phyloP scores from a whole-genome alignment of 2,797 vertebrate species.

The Macropus fuliginosus region DNA sequence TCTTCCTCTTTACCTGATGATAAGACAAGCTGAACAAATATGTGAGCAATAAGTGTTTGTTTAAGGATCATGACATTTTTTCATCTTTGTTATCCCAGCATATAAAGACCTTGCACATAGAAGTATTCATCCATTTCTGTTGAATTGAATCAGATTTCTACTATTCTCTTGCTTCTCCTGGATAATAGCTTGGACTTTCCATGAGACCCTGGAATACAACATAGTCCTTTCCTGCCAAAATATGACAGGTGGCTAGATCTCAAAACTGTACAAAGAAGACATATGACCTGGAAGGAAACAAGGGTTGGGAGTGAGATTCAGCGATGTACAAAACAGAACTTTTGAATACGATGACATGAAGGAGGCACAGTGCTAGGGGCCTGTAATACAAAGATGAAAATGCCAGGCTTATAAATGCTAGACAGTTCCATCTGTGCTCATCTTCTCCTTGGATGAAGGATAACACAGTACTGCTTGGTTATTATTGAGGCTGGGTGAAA shows the following conservation, averaged over 20 bases:
- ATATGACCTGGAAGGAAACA: not conserved
- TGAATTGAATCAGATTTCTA: not conserved
- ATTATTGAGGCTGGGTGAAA: constrained; percentile 20
- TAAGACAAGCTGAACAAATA: not conserved
- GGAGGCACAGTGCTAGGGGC: not conserved
- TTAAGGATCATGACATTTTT: not conserved
- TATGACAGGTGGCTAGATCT: not conserved
- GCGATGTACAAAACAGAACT: not conserved
- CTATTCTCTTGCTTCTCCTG: not conserved
- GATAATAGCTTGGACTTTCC: not conserved
- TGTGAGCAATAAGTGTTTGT: not conserved
- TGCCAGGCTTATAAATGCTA: not conserved
- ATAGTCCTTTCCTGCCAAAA: not conserved
- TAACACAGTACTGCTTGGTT: not conserved
- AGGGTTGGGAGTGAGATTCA: not conserved
- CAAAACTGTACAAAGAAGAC: not conserved
- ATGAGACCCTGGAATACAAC: not conserved
- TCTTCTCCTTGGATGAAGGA: not conserved
- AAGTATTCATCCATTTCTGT: not conserved
- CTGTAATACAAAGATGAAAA: not conserved
- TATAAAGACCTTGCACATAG: not conserved
- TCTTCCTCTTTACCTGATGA: not conserved
- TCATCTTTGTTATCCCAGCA: not conserved
- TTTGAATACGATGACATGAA: not conserved
- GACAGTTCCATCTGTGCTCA: not conserved